Evolutionary conservation across 2,113 vertebrate genomes (phyloP).

Genomic region (Porphyrio hochstetteri): DNA sequence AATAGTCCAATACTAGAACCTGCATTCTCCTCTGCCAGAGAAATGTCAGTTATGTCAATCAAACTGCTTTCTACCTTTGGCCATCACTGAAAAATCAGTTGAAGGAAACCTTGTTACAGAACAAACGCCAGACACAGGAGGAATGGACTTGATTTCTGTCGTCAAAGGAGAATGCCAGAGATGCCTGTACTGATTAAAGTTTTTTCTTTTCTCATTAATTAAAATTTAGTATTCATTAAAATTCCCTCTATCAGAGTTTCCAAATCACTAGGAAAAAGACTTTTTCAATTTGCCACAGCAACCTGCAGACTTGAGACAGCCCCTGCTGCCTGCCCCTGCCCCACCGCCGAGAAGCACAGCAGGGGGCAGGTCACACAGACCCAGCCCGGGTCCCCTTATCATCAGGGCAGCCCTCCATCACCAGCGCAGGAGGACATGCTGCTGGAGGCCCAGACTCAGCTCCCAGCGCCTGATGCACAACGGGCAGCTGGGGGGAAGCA

Average conservation of each 20-base stretch:
- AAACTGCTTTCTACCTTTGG: background rate
- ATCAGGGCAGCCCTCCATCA: background rate
- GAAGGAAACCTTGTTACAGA: background rate
- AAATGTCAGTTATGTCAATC: background rate
- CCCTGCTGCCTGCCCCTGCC: fast-evolving
- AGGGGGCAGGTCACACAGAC: background rate
- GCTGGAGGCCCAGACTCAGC: background rate
- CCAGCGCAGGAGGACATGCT: fast-evolving
- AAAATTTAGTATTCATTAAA: background rate
- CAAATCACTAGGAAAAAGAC: background rate
- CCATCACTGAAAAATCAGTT: background rate
- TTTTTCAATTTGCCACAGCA: background rate
- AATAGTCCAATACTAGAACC: background rate
- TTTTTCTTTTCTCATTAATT: background rate
- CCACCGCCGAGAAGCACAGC: background rate
- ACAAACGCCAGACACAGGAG: background rate
- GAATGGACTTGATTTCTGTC: background rate
- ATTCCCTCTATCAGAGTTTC: background rate
- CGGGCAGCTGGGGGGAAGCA: background rate
- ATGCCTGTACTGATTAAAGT: background rate
- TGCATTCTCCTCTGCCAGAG: background rate
- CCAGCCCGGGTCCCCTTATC: fast-evolving
- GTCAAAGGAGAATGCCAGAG: background rate
- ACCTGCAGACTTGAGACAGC: background rate
- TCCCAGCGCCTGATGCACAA: fast-evolving